These are phyloP conservation scores for Incurvaria masculella DNA, from an alignment of 2,888 invertebrate genomes.

Conservation along the genomic window DNA sequence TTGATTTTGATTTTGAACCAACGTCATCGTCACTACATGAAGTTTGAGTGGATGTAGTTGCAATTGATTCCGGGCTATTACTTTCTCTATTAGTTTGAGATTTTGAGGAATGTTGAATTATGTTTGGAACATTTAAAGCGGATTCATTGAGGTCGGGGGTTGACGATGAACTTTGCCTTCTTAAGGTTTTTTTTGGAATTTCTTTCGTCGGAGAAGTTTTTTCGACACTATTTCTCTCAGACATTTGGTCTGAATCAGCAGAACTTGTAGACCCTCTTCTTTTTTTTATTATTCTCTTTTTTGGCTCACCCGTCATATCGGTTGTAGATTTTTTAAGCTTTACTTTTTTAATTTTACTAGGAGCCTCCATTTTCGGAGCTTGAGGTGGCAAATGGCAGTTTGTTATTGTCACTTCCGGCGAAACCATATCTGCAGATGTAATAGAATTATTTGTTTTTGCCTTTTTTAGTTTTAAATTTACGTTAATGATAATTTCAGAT, in stretches of 20 bases:
- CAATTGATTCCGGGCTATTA: slow-evolving; percentile 45
- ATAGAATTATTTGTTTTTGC: slow-evolving; percentile 28
- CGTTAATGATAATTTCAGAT: slow-evolving; percentile 44
- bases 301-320: slow-evolving; percentile 38
- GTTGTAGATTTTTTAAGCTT: slow-evolving; percentile 41
- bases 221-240: slow-evolving; percentile 24
- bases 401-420: slow-evolving; percentile 41
- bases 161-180: slow-evolving; percentile 25
- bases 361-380: slow-evolving; percentile 43
- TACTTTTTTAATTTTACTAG: slow-evolving; percentile 32
- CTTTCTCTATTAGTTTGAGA: slow-evolving; percentile 38
- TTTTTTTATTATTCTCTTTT: slow-evolving; percentile 41
- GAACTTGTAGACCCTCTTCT: slow-evolving; percentile 46
- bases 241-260: slow-evolving; percentile 39
- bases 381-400: slow-evolving; percentile 49
- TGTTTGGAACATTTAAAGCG: slow-evolving; percentile 33
- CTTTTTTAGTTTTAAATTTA: slow-evolving; percentile 44
- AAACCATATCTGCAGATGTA: slow-evolving; percentile 30
- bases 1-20: slow-evolving; percentile 28
- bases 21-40: slow-evolving; percentile 50
- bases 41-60: slow-evolving; percentile 51
- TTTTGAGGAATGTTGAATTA: slow-evolving; percentile 25
- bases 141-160: slow-evolving; percentile 28
- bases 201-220: slow-evolving; percentile 19
- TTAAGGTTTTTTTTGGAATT: slow-evolving; percentile 27